Evolutionary conservation across 2,797 vertebrate genomes (phyloP).

Genomic region (Amblyopsis hoosieri): DNA sequence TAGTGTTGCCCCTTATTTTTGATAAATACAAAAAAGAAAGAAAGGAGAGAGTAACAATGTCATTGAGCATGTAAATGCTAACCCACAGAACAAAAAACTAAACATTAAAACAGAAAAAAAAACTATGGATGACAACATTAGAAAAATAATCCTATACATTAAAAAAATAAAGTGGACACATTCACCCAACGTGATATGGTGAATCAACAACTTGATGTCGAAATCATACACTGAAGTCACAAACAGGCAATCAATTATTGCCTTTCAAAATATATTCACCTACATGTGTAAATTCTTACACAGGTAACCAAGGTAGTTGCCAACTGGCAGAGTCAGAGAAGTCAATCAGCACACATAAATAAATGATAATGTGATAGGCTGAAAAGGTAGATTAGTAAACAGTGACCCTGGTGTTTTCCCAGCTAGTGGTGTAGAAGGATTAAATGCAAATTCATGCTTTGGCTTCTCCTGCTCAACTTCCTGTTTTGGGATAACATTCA

Average conservation of each 20-base stretch:
- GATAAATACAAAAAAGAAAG: conserved; percentile 66
- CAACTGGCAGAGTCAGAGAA: conserved; percentile 65
- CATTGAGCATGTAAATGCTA: conserved; percentile 57
- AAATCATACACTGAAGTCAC: conserved; percentile 65
- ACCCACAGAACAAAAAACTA: conserved; percentile 60
- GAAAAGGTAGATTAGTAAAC: conserved; percentile 58
- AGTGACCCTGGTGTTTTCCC: conserved; percentile 40
- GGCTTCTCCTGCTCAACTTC: conserved; percentile 67
- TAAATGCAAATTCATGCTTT: conserved; percentile 80
- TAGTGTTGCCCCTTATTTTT: conserved; percentile 53
- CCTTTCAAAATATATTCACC: conserved; percentile 70
- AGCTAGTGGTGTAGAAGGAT: conserved; percentile 52
- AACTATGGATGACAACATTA: conserved; percentile 55
- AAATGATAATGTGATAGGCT: conserved; percentile 36
- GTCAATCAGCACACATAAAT: conserved; percentile 33
- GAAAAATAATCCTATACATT: conserved; percentile 70
- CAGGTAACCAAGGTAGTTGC: conserved; percentile 82
- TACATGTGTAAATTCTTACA: conserved; percentile 68
- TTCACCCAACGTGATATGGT: conserved; percentile 58
- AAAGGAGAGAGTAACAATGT: conserved; percentile 33
- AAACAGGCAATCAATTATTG: conserved; percentile 57
- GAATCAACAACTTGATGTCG: conserved; percentile 53
- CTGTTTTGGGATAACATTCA: conserved; percentile 65
- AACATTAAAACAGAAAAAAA: conserved; percentile 8
- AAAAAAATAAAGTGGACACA: conserved; percentile 60